Evolutionary conservation across 2,797 vertebrate genomes (phyloP), one percentile per base, ranked within the genome.

Genomic region (Hoplostethus atlanticus): DNA sequence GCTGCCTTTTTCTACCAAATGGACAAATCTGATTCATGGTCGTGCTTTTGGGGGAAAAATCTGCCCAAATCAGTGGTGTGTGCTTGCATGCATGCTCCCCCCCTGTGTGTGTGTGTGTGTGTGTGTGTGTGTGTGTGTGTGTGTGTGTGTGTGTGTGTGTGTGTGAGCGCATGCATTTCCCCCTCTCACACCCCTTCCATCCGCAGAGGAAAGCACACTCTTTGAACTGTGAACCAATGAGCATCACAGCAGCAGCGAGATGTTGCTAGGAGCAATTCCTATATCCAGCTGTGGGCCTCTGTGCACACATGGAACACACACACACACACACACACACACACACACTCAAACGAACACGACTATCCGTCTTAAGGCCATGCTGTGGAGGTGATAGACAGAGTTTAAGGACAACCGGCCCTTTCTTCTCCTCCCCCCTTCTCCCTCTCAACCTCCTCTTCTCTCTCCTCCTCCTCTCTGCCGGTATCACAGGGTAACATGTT

Each of bases 151-250:
- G 64, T 17, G 44, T 57, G 15, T 56, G 21, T 38, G 55, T 34
- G 42, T 16, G 9, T 76, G 70, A 7, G 8, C 51, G 68, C 55
- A 68, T 57, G 52, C 52, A 47, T 53, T 4, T 69, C 38, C 68
- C 53, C 55, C 67, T 60, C 51, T 48, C 28, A 38, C 72, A 59
- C 25, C 63, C 67, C 71, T 50, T 17, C 76, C 77, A 78, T 84
- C 86, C 84, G 79, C 81, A 79, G 81, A 86, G 79, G 74, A 76
- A 79, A 80, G 80, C 34, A 3, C 87, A 87, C 84, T 82, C 87
- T 89, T 79, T 92, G 90, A 93, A 92, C 91, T 89, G 84, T 86
- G 84, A 89, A 91, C 90, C 91, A 85, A 89, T 88, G 81, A 90
- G 83, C 86, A 72, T 79, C 76, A 71, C 83, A 77, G 87, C 84